Conservation (phyloP, 2,888 invertebrate genomes). For the Patella ulyssiponensis region DNA sequence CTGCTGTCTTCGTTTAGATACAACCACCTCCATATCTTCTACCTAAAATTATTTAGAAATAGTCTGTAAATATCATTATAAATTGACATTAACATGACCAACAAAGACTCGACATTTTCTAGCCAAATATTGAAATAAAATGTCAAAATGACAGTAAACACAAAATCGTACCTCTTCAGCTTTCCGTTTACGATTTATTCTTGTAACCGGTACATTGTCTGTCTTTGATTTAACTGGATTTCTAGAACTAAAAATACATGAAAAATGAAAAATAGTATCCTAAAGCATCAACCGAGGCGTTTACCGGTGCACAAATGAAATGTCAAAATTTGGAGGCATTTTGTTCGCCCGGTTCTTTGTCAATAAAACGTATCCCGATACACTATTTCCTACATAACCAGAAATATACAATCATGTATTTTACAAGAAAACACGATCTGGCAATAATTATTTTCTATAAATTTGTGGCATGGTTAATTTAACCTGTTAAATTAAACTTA, state of each 20-base stretch:
- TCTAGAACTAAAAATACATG: conserved; percentile 48
- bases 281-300: neutral
- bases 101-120: conserved; percentile 18
- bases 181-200: conserved; percentile 54
- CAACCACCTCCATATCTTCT: conserved; percentile 50
- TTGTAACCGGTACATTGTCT: conserved; percentile 40
- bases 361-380: too few relatives aligned
- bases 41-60: conserved; percentile 44
- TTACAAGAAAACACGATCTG: too few relatives aligned
- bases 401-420: too few relatives aligned
- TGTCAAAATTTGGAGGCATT: too few relatives aligned
- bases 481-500: too few relatives aligned
- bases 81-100: conserved; percentile 12
- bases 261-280: neutral
- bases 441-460: too few relatives aligned
- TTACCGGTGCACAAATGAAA: neutral
- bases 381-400: too few relatives aligned
- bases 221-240: conserved; percentile 47
- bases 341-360: too few relatives aligned
- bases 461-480: too few relatives aligned
- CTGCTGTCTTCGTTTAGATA: conserved; percentile 53
- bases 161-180: conserved; percentile 54
- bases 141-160: conserved; percentile 12
- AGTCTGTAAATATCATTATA: neutral
- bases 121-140: neutral